These are phyloP conservation scores for Clanis bilineata DNA, from an alignment of 2,888 invertebrate genomes.

Conservation along the genomic window DNA sequence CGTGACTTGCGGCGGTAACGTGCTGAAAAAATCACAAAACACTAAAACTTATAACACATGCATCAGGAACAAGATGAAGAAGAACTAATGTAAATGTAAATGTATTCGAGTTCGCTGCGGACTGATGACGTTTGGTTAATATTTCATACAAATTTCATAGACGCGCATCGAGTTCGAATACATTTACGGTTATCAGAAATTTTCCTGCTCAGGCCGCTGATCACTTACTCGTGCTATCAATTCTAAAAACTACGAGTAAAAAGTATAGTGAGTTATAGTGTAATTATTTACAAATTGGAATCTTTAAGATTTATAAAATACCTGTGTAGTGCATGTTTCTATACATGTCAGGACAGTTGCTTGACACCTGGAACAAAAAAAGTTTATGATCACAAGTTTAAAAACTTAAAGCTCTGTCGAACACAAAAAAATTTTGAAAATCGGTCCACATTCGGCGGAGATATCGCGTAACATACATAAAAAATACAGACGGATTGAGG, in stretches of 20 bases:
- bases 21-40: constrained; percentile 59
- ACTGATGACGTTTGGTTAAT: too few species aligned
- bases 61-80: not conserved
- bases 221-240: not conserved
- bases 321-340: constrained; percentile 94
- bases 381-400: not conserved
- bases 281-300: not conserved
- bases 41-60: constrained; percentile 9
- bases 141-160: too few species aligned
- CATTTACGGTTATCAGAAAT: too few species aligned
- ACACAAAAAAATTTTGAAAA: too few species aligned
- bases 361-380: constrained; percentile 59
- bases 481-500: too few species aligned
- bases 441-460: too few species aligned
- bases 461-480: too few species aligned
- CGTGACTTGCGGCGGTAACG: constrained; percentile 69
- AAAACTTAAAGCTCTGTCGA: too few species aligned
- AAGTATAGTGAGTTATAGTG: not conserved
- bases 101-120: too few species aligned
- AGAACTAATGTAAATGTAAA: too few species aligned
- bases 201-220: too few species aligned
- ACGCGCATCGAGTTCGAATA: too few species aligned
- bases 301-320: constrained; percentile 47
- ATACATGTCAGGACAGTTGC: constrained; percentile 93
- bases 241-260: not conserved